Evolutionary conservation across 2,113 vertebrate genomes (phyloP), one percentile per base, ranked within the genome.

Genomic region (Atlantisia rogersi): DNA sequence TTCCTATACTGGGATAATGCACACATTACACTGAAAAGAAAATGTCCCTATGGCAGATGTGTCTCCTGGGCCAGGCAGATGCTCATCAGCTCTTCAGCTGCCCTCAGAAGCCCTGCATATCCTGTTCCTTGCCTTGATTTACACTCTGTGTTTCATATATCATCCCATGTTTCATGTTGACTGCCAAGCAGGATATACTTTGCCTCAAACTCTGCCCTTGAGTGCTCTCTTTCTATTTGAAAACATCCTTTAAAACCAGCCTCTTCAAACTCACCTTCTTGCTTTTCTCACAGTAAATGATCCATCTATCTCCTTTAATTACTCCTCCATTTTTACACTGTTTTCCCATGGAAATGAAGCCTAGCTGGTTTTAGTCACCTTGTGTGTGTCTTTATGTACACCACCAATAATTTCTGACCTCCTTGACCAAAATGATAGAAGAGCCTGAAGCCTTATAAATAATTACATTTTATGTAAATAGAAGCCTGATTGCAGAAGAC

Each of bases 381-480:
- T 81, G 46, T 32, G 5, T 10, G 28, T 52, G 25, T 44, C 64
- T 81, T 9, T 32, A 5, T 26, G 31, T 39, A 26, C 64, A 39
- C 20, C 0, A 0, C n/a, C 56, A 70, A 55, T 70, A 94, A 84
- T 48, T 92, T 74, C 88, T 83, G 82, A 86, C 80, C n/a, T 94
- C 79, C 83, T 96, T 92, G 90, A 83, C 32, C 68, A 67, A 86
- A 93, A 75, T 4, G 0, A 88, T 6, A 81, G 91, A 70, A 86
- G 79, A 90, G 76, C 91, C 83, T 83, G 82, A 92, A 92, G 86
- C 76, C 42, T 91, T 52, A 55, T 2, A 90, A 64, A 83, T 92
- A 94, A 96, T 94, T 93, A 63, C n/a, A 81, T 93, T 92, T 84
- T 73, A 75, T 70, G 77, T 29, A 95, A 86, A 90, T 48, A 69